Evolutionary conservation across 2,797 vertebrate genomes (phyloP).

Genomic region (Leptoclinus maculatus): DNA sequence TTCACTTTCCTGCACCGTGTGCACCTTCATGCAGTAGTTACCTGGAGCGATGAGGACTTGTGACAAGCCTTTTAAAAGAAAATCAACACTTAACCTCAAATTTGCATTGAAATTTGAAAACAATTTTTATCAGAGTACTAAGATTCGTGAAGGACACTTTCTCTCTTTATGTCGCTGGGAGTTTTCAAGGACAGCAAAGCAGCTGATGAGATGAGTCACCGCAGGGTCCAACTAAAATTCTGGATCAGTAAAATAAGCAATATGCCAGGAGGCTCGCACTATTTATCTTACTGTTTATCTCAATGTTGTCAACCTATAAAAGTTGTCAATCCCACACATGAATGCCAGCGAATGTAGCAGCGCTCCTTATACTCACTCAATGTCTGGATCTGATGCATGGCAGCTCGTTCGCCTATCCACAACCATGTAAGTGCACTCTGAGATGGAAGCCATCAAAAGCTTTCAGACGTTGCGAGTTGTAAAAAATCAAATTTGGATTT

Average conservation of each 20-base stretch:
- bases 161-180: constrained; percentile 6
- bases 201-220: constrained; percentile 18
- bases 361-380: background rate
- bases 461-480: background rate
- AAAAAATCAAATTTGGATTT: background rate
- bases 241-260: constrained; percentile 8
- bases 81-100: background rate
- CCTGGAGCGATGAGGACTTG: constrained; percentile 14
- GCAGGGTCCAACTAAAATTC: background rate
- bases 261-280: background rate
- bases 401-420: background rate
- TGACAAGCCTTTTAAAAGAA: constrained; percentile 20
- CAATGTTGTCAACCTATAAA: background rate
- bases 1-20: constrained; percentile 4
- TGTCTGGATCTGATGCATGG: background rate
- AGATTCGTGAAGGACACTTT: constrained; percentile 9
- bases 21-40: constrained; percentile 13
- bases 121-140: background rate
- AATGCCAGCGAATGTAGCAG: background rate
- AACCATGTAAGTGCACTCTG: background rate
- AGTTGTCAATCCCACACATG: background rate
- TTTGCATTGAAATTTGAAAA: constrained; percentile 24
- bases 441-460: background rate
- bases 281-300: background rate
- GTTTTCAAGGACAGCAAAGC: constrained; percentile 23